Percentiles rank a stretch among this genome's conserved stretches.
Conservation (phyloP, 2,797 vertebrate genomes). For the Helicolenus hilgendorfi region DNA sequence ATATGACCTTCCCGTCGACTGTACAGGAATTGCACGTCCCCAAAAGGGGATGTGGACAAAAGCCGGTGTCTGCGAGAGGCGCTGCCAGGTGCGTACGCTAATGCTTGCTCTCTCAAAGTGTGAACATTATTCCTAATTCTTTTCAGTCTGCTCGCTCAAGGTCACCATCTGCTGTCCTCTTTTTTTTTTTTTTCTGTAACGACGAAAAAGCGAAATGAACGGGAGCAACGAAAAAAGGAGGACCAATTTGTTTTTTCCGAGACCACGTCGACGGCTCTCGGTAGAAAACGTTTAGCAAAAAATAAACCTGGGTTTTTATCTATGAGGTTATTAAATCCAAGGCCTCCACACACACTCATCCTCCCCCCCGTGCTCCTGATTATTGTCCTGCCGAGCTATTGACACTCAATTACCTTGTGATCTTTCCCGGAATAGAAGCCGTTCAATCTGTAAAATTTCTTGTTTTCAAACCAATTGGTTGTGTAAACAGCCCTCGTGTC, state of each 20-base stretch:
- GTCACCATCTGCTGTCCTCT: conserved; percentile 83
- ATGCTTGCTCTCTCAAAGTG: conserved; percentile 44
- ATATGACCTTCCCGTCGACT: conserved; percentile 66
- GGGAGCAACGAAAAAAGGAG: conserved; percentile 36
- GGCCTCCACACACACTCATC: conserved; percentile 22
- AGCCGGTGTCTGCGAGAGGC: conserved; percentile 35
- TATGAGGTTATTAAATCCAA: conserved; percentile 64
- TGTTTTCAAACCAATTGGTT: conserved; percentile 35
- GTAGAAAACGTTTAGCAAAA: conserved; percentile 45
- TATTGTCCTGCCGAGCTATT: conserved; percentile 63
- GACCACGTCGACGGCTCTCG: conserved; percentile 29
- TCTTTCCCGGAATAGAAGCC: conserved; percentile 49
- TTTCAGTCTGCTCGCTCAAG: conserved; percentile 66
- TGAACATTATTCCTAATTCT: conserved; percentile 69
- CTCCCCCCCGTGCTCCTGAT: conserved; percentile 20
- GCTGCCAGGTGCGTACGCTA: conserved; percentile 55
- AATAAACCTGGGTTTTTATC: conserved; percentile 72
- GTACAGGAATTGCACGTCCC: conserved; percentile 35
- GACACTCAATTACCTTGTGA: conserved; percentile 69
- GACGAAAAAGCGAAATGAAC: conserved; percentile 46
- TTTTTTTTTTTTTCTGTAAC: conserved; percentile 8
- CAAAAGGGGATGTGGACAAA: conserved; percentile 43
- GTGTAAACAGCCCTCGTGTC: conserved; percentile 14
- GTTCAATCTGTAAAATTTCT: conserved; percentile 29
- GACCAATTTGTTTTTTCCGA: conserved; percentile 48